Base-by-base conservation (phyloP, 2,113 vertebrate genomes). In the Columba janthina region DNA sequence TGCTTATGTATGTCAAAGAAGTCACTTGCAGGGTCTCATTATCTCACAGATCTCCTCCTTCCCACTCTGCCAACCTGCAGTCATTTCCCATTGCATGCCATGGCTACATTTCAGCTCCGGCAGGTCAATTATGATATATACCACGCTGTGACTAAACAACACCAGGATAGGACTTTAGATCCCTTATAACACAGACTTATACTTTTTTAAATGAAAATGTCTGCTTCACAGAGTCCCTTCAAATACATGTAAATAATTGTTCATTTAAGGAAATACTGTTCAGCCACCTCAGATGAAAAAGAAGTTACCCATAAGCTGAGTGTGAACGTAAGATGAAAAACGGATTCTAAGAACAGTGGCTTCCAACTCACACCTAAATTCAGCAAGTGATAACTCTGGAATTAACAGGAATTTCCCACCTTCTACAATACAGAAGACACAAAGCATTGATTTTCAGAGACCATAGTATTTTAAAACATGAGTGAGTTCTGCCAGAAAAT, bases 161-260 rank as follows among this genome's bases (percentile, higher is more conserved):
- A 81, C 7, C 61, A 51, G 5, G 12, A 34, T 10, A 14, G 8
- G 44, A 38, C 24, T 57, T 69, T 34, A 29, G 4, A 46, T 12
- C 1, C 14, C 34, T 71, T 51, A 2, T 9, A 56, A n/a, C 5
- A 42, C 6, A 64, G 69, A 25, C 11, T 34, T 76, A 10, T 0
- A 1, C 0, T 3, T 51, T 69, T n/a, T 12, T 15, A 9, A 67
- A 48, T 34, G 10, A 65, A 31, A n/a, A 46, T 40, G 14, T 28
- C 31, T 64, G 18, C 19, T 85, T 81, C 38, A 50, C 12, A 57
- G 29, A 71, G 18, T 56, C 34, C 51, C 26, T 80, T 78, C 48
- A 75, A 85, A 46, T 24, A n/a, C 32, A n/a, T 58, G 67, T 79
- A 53, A 6, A 11, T 48, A 11, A 64, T 62, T 71, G 26, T 12